These are phyloP conservation scores for Chrysemys picta DNA, from an alignment of 2,113 vertebrate species.

Conservation along the genomic window DNA sequence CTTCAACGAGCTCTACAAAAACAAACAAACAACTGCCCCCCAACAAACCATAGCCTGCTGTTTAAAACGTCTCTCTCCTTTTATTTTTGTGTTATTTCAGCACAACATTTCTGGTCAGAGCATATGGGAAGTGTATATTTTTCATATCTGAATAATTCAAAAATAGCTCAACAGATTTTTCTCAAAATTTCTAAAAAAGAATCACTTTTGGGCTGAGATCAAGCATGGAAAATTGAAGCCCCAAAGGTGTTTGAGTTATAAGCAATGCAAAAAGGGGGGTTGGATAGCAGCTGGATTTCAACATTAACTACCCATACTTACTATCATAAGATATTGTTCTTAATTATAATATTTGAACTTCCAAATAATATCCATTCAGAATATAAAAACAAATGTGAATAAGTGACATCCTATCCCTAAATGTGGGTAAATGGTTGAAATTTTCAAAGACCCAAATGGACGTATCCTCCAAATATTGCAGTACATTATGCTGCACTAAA, in stretches of 20 bases:
- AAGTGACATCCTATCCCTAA: not conserved
- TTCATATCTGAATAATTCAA: conserved; percentile 22
- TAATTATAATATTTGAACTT: not conserved
- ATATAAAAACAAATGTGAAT: not conserved
- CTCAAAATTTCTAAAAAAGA: not conserved
- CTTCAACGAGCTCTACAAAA: not conserved
- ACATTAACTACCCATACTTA: not conserved
- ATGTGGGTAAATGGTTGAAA: not conserved
- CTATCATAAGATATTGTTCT: not conserved
- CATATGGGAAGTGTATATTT: not conserved
- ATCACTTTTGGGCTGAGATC: conserved; percentile 16
- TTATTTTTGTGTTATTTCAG: conserved; percentile 22
- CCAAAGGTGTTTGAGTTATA: conserved; percentile 64
- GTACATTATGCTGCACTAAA: not conserved
- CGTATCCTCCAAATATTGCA: not conserved
- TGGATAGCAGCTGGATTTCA: conserved; percentile 52
- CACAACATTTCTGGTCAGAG: not conserved
- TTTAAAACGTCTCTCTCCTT: not conserved
- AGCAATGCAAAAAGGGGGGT: conserved; percentile 27
- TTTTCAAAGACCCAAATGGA: conserved; percentile 3
- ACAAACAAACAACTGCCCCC: not conserved
- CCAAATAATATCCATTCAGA: not conserved
- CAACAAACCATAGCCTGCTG: too few relatives aligned
- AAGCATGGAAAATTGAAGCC: conserved; percentile 49
- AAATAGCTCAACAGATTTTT: conserved; percentile 45